Evolutionary conservation across 2,797 vertebrate genomes (phyloP), one percentile per base, ranked within the genome.

Genomic region (Paramormyrops hopkinsi): DNA sequence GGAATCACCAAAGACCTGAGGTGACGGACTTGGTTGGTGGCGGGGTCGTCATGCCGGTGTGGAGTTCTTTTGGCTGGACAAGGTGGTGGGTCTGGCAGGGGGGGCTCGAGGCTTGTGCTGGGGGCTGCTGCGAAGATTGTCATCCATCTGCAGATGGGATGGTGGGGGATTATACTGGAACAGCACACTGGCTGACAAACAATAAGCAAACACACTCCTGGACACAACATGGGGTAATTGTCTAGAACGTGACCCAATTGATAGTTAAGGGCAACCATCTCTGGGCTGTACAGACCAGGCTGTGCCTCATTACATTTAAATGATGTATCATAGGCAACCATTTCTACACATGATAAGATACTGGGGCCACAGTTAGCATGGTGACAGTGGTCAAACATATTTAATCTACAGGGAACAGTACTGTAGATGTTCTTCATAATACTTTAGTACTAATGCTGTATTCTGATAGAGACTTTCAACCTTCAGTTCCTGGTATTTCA

Each of bases 101-200:
- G 97, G 93, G 91, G 96, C 97, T 92, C 96, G 96, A 86, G 97
- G 96, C 90, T 97, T 97, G 94, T 98, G 98, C 88, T 99, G 98
- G 89, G 98, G 98, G 92, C 98, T 99, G 94, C 97, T 98, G 91
- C 98, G 98, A 91, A 99, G 97, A 92, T 98, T 99, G 94, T 99
- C 96, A 90, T 99, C 98, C 98, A 99, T 99, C 98, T 99, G 94
- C 62, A 94, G 92, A 83, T 93, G 93, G 95, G 41, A 94, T 12
- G n/a, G 92, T 90, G 93, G 50, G 92, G 90, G 91, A 51, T 91
- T 90, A 46, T 88, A 51, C 11, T n/a, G 86, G 56, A 53, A n/a
- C 12, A 90, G 14, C 19, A 53, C 69, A 73, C 29, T 86, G 48
- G 17, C 51, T 9, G 19, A 33, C 33, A 88, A 19, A 22, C 86